phyloP scores from a whole-genome alignment of 64 coral and sea anemone genomes.

The Pocillopora verrucosa region DNA sequence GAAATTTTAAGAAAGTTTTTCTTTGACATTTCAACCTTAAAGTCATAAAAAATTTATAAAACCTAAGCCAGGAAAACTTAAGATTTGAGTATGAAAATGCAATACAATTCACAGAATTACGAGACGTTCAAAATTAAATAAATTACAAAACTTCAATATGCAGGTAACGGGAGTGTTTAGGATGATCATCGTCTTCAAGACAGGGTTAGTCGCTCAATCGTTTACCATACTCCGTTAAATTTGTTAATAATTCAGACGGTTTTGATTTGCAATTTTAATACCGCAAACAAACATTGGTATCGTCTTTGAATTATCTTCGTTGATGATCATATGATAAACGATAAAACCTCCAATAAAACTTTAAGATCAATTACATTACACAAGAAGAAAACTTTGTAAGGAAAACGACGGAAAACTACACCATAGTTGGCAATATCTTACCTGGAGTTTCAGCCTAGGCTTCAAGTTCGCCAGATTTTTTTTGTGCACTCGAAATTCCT shows the following conservation, averaged over 20 bases:
- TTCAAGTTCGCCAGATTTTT: not conserved
- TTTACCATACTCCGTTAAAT: not conserved
- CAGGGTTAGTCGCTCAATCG: not conserved
- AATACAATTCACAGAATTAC: not conserved
- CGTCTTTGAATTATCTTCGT: not conserved
- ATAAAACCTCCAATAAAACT: not conserved
- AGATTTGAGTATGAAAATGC: not conserved
- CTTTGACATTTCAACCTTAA: constrained; percentile 6
- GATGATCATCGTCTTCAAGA: not conserved
- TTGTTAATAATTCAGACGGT: constrained; percentile 32
- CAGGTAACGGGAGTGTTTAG: not conserved
- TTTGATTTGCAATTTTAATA: not conserved
- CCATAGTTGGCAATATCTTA: not conserved
- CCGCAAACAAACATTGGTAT: not conserved
- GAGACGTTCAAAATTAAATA: not conserved
- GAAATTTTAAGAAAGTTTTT: not conserved
- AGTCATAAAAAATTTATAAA: constrained; percentile 27
- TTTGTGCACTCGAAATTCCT: not conserved
- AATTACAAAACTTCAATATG: not conserved
- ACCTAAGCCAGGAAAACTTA: not conserved
- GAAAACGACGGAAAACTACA: not conserved
- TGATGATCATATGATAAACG: not conserved
- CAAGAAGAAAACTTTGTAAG: not conserved
- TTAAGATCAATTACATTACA: not conserved
- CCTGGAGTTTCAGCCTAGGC: too few relatives aligned